phyloP scores from a whole-genome alignment of 2,797 vertebrate genomes.

The Scarus forsteni region DNA sequence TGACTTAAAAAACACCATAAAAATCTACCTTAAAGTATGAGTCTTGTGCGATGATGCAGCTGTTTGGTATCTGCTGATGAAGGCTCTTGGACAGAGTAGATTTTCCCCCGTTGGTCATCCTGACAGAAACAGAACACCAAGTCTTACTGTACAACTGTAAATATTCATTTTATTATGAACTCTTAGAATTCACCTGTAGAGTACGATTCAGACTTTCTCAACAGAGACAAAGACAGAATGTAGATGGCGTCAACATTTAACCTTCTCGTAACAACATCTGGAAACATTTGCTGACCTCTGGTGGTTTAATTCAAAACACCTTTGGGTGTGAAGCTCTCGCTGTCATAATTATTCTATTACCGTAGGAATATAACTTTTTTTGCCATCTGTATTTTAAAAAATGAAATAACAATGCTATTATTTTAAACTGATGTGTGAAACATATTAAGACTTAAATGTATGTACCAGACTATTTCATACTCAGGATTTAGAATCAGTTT shows the following conservation, averaged over 20 bases:
- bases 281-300: conserved; percentile 2
- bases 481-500: too few species aligned
- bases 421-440: too few species aligned
- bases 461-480: too few species aligned
- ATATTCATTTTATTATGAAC: not conserved
- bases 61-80: conserved; percentile 86
- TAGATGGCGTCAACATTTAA: too few species aligned
- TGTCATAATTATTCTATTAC: too few species aligned
- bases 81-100: conserved; percentile 89
- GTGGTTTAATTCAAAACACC: not conserved
- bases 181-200: not conserved
- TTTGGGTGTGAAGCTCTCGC: not conserved
- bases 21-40: conserved; percentile 92
- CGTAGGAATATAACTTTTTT: too few species aligned
- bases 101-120: conserved; percentile 95
- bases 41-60: conserved; percentile 91
- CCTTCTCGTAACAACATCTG: not conserved
- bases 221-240: too few species aligned
- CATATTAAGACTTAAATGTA: too few species aligned
- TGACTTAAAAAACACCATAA: not conserved
- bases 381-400: too few species aligned
- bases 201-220: too few species aligned
- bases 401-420: too few species aligned
- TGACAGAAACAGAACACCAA: conserved; percentile 50
- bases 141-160: not conserved